phyloP scores from a whole-genome alignment of 2,888 invertebrate species.

The Andrena hattorfiana region DNA sequence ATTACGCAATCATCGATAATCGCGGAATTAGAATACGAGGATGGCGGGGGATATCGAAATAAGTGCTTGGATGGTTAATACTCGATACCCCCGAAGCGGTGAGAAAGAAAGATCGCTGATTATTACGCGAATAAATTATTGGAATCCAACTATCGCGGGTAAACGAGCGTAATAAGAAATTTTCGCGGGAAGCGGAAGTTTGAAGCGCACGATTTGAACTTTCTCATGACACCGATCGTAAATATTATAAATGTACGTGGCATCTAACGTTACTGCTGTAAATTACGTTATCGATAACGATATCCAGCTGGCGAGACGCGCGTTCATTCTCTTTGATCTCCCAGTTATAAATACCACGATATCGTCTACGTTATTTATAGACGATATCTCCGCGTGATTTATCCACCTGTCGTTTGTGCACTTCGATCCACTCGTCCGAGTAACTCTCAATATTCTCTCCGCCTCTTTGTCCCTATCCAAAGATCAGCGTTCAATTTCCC shows the following conservation, averaged over 20 bases:
- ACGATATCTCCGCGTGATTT: constrained; percentile 75
- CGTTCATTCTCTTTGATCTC: constrained; percentile 65
- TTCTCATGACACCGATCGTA: not conserved
- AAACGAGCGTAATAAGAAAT: not conserved
- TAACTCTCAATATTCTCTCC: constrained; percentile 84
- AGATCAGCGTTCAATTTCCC: too few relatives aligned
- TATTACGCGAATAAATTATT: not conserved
- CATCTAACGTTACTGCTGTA: constrained; percentile 98
- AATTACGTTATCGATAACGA: constrained; percentile 98
- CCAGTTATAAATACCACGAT: constrained; percentile 62
- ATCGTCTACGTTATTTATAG: constrained; percentile 76
- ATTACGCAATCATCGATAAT: not conserved
- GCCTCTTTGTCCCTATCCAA: not conserved
- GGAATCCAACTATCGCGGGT: not conserved
- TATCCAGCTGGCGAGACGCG: constrained; percentile 93
- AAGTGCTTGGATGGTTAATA: not conserved
- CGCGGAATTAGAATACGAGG: constrained; percentile 3
- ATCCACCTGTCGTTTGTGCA: constrained; percentile 89
- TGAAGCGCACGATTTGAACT: not conserved
- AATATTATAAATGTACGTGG: constrained; percentile 94
- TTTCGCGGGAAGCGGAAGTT: constrained; percentile 5
- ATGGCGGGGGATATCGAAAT: not conserved
- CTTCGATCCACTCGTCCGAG: constrained; percentile 93
- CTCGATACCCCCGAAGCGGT: too few relatives aligned
- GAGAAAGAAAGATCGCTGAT: not conserved